These are phyloP conservation scores for Cotesia typhae DNA, from an alignment of 1,140 invertebrate genomes.

Conservation along the genomic window DNA sequence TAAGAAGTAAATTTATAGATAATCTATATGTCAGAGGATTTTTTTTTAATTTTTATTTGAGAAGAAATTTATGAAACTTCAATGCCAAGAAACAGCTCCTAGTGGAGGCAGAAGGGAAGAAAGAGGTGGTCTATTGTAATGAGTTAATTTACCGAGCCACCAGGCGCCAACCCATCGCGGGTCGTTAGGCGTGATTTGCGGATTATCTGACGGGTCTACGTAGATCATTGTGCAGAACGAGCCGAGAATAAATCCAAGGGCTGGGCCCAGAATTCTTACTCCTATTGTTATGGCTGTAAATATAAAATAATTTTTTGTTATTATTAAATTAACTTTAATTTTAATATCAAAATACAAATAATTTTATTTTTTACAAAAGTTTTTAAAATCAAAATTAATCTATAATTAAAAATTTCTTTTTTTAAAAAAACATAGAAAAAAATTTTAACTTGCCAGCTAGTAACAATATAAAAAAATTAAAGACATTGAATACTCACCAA, in stretches of 20 bases:
- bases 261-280: conserved; percentile 88
- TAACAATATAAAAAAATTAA: too few species aligned
- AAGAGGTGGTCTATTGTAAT: conserved; percentile 6
- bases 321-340: not conserved
- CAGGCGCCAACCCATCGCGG: conserved; percentile 91
- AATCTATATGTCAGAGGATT: not conserved
- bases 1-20: conserved; percentile 3
- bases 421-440: too few species aligned
- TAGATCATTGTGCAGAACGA: conserved; percentile 89
- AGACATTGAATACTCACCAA: conserved; percentile 71
- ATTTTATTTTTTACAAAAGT: too few species aligned
- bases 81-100: too few species aligned
- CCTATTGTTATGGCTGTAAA: conserved; percentile 88
- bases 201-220: conserved; percentile 79
- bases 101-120: too few species aligned
- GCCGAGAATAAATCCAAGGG: conserved; percentile 90
- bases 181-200: conserved; percentile 82
- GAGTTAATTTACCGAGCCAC: conserved; percentile 79
- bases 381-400: not conserved
- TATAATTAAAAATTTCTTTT: not conserved
- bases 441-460: too few species aligned
- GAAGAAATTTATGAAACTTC: too few species aligned
- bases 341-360: too few species aligned
- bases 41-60: too few species aligned
- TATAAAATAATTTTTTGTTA: conserved; percentile 12